Evolutionary conservation across 2,888 invertebrate species (phyloP), one percentile per base, ranked within the genome.

Genomic region (Carterocephalus palaemon): DNA sequence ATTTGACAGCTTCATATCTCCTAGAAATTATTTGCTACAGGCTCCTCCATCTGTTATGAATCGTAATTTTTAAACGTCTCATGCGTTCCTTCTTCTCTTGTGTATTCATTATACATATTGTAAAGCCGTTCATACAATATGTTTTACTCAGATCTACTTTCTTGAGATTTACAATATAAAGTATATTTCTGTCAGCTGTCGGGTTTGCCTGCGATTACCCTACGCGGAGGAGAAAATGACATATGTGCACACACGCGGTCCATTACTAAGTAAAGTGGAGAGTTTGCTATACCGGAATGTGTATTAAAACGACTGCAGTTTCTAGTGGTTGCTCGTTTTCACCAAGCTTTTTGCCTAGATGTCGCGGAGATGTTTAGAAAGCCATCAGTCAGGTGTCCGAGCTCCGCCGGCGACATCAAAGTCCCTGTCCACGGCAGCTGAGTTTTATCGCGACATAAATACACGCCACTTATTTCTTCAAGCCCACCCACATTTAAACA

Each of bases 311-410:
- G 67, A 56, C 57, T 65, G 71, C 67, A 75, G 73, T 76, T 80
- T 67, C 64, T 65, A 79, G 71, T 65, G 64, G 72, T 67, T 66
- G 60, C 51, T 58, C 58, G 72, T 79, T 84, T 85, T 83, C 84
- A 70, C 81, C 67, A 60, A 68, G 76, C 75, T 82, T 82, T 81
- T 81, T 77, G 70, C 74, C 48, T 52, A 50, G 46, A 62, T 67
- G 75, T 71, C 74, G 70, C 65, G 54, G 64, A 67, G 70, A 68
- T 68, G 74, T 77, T 82, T 84, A 84, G 85, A 86, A 86, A 86
- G 85, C 74, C 75, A 85, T 84, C 82, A 65, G 74, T 85, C 83
- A 76, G 64, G 75, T 75, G 73, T 67, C 70, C 43, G 29, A 29
- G 43, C 34, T 36, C 15, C 63, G 60, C 60, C 75, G 77, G 75